phyloP scores from a whole-genome alignment of 2,888 invertebrate species.

The Allophyes oxyacanthae region DNA sequence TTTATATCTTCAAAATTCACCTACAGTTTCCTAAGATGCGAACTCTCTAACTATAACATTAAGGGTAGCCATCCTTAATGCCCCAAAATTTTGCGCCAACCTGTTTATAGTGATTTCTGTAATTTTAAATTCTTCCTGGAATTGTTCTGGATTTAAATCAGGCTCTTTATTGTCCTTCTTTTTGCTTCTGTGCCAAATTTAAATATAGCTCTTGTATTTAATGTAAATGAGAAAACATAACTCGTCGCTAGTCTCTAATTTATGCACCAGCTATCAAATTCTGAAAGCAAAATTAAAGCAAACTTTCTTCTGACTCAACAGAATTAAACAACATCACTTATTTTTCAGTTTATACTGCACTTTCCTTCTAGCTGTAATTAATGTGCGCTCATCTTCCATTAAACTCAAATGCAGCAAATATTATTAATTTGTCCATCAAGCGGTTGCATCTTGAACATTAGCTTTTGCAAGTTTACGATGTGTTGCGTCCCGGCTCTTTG shows the following conservation, averaged over 20 bases:
- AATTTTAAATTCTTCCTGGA: neutral
- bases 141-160: neutral
- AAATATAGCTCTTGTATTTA: too few relatives aligned
- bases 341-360: constrained; percentile 27
- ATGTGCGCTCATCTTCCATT: constrained; percentile 32
- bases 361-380: constrained; percentile 19
- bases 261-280: constrained; percentile 13
- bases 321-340: constrained; percentile 19
- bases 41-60: too few relatives aligned
- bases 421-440: constrained; percentile 31
- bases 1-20: too few relatives aligned
- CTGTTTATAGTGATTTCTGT: constrained; percentile 8
- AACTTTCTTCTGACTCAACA: constrained; percentile 23
- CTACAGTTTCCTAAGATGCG: too few relatives aligned
- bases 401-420: constrained; percentile 20
- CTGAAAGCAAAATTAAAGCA: constrained; percentile 1
- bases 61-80: too few relatives aligned
- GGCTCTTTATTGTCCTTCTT: neutral
- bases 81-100: too few relatives aligned
- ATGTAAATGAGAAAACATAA: too few relatives aligned
- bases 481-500: constrained; percentile 38
- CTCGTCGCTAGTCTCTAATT: too few relatives aligned
- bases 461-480: constrained; percentile 50
- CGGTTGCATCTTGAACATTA: constrained; percentile 46
- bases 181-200: constrained; percentile 18